These are phyloP conservation scores for Lepus timidus DNA, from an alignment of 2,113 vertebrate genomes.

Conservation along the genomic window DNA sequence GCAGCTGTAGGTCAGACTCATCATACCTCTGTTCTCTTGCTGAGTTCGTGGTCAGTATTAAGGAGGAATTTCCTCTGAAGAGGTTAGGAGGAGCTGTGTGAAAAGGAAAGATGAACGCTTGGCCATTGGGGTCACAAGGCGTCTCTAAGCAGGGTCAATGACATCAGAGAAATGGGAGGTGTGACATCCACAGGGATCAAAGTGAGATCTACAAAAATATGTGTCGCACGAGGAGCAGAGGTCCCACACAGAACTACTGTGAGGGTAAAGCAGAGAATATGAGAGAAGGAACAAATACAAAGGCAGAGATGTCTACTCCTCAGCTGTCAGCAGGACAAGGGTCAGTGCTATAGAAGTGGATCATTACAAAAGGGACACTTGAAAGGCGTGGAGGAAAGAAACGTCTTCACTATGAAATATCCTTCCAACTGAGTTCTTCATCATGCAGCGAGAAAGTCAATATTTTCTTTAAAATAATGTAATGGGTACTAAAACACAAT, in stretches of 20 bases:
- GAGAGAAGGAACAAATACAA: neutral
- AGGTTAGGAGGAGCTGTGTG: neutral
- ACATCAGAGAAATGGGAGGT: neutral
- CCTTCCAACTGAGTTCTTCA: neutral
- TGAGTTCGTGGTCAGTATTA: neutral
- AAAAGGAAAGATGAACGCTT: neutral
- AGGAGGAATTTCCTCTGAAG: neutral
- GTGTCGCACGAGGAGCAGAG: neutral
- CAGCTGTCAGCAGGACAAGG: neutral
- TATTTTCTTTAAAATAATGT: slow-evolving; percentile 24
- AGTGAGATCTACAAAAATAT: slow-evolving; percentile 12
- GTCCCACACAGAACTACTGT: neutral
- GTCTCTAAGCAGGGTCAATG: slow-evolving; percentile 1
- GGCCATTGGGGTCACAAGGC: neutral
- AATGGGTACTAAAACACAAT: neutral
- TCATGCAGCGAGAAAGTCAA: neutral
- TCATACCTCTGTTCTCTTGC: no score
- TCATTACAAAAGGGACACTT: slow-evolving; percentile 24
- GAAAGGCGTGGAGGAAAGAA: neutral
- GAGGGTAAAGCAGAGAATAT: slow-evolving; percentile 7
- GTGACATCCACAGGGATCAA: neutral
- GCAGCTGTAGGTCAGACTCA: neutral
- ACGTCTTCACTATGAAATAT: neutral
- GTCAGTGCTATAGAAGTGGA: neutral
- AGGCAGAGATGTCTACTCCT: neutral